Base-by-base conservation (phyloP, 2,888 invertebrate species). In the Mamestra brassicae region DNA sequence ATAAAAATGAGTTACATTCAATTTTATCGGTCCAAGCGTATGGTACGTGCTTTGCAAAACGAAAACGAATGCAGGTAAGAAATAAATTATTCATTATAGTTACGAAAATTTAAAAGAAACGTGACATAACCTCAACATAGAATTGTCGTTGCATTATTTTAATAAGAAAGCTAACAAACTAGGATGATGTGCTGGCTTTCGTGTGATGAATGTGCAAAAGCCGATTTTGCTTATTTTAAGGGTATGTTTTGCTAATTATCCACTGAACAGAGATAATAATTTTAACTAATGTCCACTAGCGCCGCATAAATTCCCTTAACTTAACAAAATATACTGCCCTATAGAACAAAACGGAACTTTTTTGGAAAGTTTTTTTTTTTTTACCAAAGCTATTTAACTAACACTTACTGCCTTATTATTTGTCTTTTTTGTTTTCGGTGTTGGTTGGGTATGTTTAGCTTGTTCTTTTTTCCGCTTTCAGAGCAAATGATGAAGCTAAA, bases 401-500 rank as follows among this genome's bases (percentile, higher is more conserved):
- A 68, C 50, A 50, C 50, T 69, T 60, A 38, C 50, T 69, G 50
- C 45, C 47, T 60, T 57, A 57, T 55, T 45, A 50, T 60, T 60
- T 60, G 26, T 26, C 26, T 26, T 26, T 26, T 26, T 60, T 69
- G 47, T 47, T 69, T 60, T 60, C 38, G 50, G 68, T 69, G 68
- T 69, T 69, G 47, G 68, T 50, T 69, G 60, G 50, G 15, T 69
- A 10, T 69, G n/a, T n/a, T n/a, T 60, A 69, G 60, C 54, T 69
- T 65, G 60, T 50, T 69, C 10, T 68, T 68, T 68, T 68, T 68
- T 68, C 60, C 57, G 57, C 67, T 68, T 68, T 68, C 68, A 74
- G 68, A 74, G 74, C n/a, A 74, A 74, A 74, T 74, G 61, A 68
- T 68, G 73, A 74, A 61, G 68, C 68, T 67, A 68, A 74, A 61